These are phyloP conservation scores for Ardeotis arabs DNA, from an alignment of 2,113 vertebrate genomes.

Conservation along the genomic window DNA sequence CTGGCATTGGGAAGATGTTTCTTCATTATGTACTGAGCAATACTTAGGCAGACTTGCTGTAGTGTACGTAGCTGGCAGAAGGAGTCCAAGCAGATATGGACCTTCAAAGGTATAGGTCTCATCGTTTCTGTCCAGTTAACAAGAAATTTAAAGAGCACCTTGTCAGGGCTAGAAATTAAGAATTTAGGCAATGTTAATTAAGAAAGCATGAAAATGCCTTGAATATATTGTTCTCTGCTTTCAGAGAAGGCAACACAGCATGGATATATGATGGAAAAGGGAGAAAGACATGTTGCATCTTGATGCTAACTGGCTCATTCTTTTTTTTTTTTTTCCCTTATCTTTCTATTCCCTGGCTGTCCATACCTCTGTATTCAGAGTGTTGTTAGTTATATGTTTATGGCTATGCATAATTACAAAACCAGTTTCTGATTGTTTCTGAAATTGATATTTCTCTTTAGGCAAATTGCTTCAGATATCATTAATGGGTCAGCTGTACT, in stretches of 20 bases:
- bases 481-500: neutral
- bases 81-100: neutral
- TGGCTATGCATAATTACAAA: neutral
- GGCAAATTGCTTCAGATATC: neutral
- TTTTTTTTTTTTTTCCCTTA: too few relatives aligned
- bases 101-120: neutral
- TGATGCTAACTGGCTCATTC: neutral
- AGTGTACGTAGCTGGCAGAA: neutral
- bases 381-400: neutral
- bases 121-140: neutral
- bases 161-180: neutral
- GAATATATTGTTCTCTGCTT: neutral
- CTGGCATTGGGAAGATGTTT: neutral
- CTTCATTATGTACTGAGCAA: neutral
- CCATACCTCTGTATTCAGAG: neutral
- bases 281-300: neutral
- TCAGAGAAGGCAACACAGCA: neutral
- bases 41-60: neutral
- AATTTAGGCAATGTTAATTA: neutral
- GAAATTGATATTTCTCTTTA: neutral
- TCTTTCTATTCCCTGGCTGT: neutral
- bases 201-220: neutral
- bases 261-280: neutral
- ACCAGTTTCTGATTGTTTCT: neutral
- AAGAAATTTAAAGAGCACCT: neutral